Percentiles rank a stretch among this genome's conserved stretches.
phyloP scores from a whole-genome alignment of 2,113 vertebrate genomes.

The Phalacrocorax pelagicus region DNA sequence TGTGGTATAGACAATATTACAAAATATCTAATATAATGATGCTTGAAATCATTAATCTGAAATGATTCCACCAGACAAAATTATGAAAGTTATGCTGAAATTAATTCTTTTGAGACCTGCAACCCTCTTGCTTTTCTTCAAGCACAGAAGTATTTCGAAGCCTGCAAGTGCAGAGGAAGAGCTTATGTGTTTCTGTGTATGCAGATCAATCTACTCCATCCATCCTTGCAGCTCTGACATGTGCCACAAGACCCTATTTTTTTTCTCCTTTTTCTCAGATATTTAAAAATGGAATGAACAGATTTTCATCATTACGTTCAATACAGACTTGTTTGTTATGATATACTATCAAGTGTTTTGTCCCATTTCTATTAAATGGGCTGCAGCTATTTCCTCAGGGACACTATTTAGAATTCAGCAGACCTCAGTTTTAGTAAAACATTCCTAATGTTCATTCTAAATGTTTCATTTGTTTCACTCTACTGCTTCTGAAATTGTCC shows the following conservation, averaged over 20 bases:
- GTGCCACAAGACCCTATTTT: background rate
- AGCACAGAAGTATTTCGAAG: background rate
- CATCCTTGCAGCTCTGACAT: background rate
- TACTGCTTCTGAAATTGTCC: background rate
- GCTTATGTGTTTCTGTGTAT: background rate
- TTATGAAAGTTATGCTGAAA: background rate
- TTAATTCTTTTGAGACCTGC: background rate
- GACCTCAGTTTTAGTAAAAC: background rate
- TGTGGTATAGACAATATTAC: background rate
- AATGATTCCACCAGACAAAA: background rate
- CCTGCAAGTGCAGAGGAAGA: background rate
- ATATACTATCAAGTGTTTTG: background rate
- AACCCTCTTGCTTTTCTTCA: background rate
- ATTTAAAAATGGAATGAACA: background rate
- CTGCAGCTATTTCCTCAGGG: background rate
- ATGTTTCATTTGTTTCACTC: background rate
- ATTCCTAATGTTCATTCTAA: background rate
- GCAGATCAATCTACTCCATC: background rate
- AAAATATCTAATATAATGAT: background rate
- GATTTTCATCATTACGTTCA: background rate
- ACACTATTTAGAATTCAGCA: background rate
- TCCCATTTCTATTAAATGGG: background rate
- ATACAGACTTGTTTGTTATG: background rate
- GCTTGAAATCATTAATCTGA: background rate
- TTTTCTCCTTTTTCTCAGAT: background rate